phyloP scores from a whole-genome alignment of 2,797 vertebrate species.

The Cygnus olor region DNA sequence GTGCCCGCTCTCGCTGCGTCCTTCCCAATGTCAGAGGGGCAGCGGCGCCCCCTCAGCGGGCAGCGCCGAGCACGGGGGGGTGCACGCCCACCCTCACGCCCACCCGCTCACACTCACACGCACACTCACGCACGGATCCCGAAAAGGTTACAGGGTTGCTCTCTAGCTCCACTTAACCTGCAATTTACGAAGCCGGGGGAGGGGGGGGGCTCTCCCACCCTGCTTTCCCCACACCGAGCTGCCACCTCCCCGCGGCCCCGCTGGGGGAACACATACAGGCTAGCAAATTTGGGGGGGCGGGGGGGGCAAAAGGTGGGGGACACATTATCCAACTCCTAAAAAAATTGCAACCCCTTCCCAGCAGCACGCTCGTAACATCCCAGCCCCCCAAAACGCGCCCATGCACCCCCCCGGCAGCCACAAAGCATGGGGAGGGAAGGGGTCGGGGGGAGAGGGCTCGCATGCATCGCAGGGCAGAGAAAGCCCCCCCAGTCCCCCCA shows the following conservation, averaged over 20 bases:
- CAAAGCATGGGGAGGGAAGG: not conserved
- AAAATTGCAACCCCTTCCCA: slow-evolving; percentile 3
- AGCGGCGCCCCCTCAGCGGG: not conserved
- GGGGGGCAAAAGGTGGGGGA: not conserved
- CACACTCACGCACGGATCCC: not conserved
- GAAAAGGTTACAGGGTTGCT: slow-evolving; percentile 69
- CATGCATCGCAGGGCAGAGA: not conserved
- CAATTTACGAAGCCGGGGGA: slow-evolving; percentile 64
- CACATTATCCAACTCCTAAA: slow-evolving; percentile 57
- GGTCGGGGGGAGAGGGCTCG: not conserved
- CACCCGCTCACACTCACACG: not conserved
- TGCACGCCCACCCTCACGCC: not conserved
- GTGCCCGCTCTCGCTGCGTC: slow-evolving; percentile 8
- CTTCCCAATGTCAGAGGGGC: slow-evolving; percentile 70
- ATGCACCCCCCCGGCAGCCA: not conserved
- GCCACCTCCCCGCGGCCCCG: slow-evolving; percentile 47
- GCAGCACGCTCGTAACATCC: not conserved
- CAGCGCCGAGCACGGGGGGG: too few relatives aligned
- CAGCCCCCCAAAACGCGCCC: not conserved
- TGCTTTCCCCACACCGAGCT: slow-evolving; percentile 40
- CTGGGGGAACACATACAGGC: slow-evolving; percentile 5
- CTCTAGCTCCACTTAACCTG: slow-evolving; percentile 78
- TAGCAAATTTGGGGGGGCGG: not conserved
- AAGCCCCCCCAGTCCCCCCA: not conserved
- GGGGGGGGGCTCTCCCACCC: not conserved